Percentiles rank a stretch among this genome's conserved stretches.
Conservation (phyloP, 2,888 invertebrate species). For the Drosophila robusta region DNA sequence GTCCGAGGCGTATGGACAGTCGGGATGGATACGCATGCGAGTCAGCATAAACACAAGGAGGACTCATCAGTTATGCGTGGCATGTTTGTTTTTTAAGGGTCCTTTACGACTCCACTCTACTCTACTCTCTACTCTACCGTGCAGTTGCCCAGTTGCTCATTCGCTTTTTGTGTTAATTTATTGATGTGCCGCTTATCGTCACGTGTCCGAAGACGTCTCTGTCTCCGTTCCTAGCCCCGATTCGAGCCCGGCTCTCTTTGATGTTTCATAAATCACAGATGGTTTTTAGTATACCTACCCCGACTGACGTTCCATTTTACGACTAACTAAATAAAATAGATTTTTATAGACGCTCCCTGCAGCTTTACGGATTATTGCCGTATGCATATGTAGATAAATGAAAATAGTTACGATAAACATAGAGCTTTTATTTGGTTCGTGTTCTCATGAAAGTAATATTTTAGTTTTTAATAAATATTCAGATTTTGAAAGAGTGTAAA, state of each 20-base stretch:
- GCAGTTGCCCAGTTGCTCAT: slow-evolving; percentile 23
- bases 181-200: slow-evolving; percentile 63
- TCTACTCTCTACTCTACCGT: neutral
- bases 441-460: neutral
- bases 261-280: slow-evolving; percentile 56
- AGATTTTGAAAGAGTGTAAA: too few species aligned
- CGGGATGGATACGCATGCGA: slow-evolving; percentile 4
- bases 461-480: too few species aligned
- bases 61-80: slow-evolving; percentile 73
- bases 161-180: slow-evolving; percentile 63
- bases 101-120: slow-evolving; percentile 49
- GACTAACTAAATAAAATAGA: slow-evolving; percentile 39
- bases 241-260: slow-evolving; percentile 42
- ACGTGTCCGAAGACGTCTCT: slow-evolving; percentile 29
- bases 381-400: neutral
- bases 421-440: neutral
- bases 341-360: neutral
- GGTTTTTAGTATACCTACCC: slow-evolving; percentile 8
- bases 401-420: too few species aligned
- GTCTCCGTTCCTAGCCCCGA: neutral
- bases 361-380: neutral
- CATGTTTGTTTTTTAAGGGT: slow-evolving; percentile 66
- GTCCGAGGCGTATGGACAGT: slow-evolving; percentile 5
- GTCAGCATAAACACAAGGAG: slow-evolving; percentile 11
- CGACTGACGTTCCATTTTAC: slow-evolving; percentile 23